Evolutionary conservation across 2,113 vertebrate genomes (phyloP).

Genomic region (Leptodactylus fuscus): DNA sequence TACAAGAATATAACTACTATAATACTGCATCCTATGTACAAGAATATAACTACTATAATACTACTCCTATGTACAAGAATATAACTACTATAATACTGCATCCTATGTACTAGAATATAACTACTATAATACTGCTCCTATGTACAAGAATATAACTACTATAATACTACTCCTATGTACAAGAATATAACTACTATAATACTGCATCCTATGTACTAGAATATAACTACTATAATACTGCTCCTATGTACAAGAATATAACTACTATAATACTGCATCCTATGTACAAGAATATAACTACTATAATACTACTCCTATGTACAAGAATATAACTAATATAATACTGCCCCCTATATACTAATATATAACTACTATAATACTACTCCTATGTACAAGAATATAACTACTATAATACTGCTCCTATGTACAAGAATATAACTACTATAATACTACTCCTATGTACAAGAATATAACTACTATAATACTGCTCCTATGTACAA

Average conservation of each 20-base stretch:
- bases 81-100: background rate
- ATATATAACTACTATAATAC: no score
- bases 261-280: background rate
- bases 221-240: background rate
- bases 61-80: background rate
- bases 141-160: background rate
- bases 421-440: no score
- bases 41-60: background rate
- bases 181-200: slow-evolving; percentile 5
- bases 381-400: no score
- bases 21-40: background rate
- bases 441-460: no score
- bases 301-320: background rate
- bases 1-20: background rate
- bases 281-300: no score
- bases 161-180: background rate
- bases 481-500: no score
- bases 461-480: no score
- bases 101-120: background rate
- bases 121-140: background rate
- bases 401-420: no score
- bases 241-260: background rate
- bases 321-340: no score
- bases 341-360: no score
- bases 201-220: background rate